Evolutionary conservation across 2,888 invertebrate genomes (phyloP).

Genomic region (Trissolcus brochymenae): DNA sequence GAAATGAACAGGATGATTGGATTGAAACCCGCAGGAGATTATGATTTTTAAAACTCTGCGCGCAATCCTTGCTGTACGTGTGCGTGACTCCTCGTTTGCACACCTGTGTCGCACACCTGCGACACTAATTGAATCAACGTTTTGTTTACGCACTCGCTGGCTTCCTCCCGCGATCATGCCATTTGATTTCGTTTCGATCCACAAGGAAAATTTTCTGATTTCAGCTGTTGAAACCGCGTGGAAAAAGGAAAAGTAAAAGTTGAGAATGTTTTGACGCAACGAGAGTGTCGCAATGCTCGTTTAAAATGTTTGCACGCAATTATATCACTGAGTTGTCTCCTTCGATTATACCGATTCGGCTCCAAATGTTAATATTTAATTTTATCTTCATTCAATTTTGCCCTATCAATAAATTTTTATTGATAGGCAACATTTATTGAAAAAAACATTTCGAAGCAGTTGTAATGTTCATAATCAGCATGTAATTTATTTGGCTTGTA

Average conservation of each 20-base stretch:
- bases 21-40: no score
- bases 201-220: no score
- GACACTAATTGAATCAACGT: conserved; percentile 20
- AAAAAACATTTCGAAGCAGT: no score
- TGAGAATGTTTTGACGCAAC: conserved; percentile 23
- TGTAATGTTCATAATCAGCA: no score
- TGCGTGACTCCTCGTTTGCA: conserved; percentile 1
- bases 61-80: neutral
- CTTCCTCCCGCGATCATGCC: no score
- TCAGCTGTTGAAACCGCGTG: neutral
- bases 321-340: conserved; percentile 19
- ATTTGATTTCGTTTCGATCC: neutral
- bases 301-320: conserved; percentile 28
- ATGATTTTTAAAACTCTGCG: neutral
- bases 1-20: neutral
- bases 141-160: conserved; percentile 10
- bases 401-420: neutral
- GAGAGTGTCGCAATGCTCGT: conserved; percentile 15
- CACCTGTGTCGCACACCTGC: neutral
- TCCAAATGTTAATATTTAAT: no score
- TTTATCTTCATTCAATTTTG: no score
- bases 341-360: neutral
- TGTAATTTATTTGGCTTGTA: no score
- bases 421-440: neutral
- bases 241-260: conserved; percentile 18